These are phyloP conservation scores for Dendrolimus houi DNA, from an alignment of 2,888 invertebrate species.

Conservation along the genomic window DNA sequence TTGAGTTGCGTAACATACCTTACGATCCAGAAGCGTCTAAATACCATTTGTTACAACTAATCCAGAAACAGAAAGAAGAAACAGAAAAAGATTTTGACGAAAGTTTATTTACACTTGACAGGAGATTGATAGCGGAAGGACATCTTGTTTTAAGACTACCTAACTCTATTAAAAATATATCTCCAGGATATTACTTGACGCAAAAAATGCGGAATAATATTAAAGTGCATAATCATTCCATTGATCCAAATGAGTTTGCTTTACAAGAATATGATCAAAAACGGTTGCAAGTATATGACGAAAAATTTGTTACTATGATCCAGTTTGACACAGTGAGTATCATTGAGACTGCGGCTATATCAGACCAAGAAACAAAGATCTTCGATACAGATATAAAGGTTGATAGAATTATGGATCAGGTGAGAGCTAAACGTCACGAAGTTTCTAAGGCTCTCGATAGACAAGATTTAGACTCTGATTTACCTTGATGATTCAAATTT, in stretches of 20 bases:
- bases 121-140: constrained; percentile 14
- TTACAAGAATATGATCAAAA: no score
- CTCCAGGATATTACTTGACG: constrained; percentile 7
- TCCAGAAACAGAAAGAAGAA: constrained; percentile 23
- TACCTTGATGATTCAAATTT: no score
- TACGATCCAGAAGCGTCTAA: constrained; percentile 18
- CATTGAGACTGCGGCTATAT: constrained; percentile 3
- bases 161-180: constrained; percentile 14
- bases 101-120: constrained; percentile 15
- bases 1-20: constrained; percentile 20
- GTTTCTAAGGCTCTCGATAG: background rate
- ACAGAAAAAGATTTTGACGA: background rate
- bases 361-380: constrained; percentile 5
- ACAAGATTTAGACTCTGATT: no score
- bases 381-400: constrained; percentile 14
- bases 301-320: no score
- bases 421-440: background rate
- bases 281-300: no score
- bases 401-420: constrained; percentile 10
- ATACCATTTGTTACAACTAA: constrained; percentile 22
- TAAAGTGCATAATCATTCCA: no score
- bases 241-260: no score
- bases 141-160: constrained; percentile 26
- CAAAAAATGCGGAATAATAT: no score
- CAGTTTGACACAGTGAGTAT: background rate